Conservation (phyloP, 2,797 vertebrate genomes). For the Premnoplex brunnescens region DNA sequence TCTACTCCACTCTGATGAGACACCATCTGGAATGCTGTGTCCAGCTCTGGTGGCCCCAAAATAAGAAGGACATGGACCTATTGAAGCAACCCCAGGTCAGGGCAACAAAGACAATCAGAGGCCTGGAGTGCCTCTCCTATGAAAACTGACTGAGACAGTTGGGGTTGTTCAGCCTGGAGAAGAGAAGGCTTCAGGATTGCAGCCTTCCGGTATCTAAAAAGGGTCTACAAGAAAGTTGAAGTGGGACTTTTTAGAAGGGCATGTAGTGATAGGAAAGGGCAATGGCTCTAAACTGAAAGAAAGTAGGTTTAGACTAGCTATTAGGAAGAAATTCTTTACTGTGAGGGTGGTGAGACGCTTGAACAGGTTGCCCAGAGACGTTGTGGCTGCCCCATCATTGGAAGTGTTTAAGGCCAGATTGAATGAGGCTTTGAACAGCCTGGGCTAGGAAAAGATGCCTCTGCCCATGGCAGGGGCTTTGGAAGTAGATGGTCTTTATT, state of each 20-base stretch:
- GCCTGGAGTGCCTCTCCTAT: neutral
- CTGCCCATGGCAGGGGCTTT: neutral
- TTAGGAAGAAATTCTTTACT: neutral
- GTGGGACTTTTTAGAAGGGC: neutral
- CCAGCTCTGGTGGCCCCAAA: neutral
- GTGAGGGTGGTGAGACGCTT: neutral
- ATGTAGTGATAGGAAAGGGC: neutral
- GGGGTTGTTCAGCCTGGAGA: neutral
- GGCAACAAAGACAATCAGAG: neutral
- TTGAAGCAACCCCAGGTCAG: neutral
- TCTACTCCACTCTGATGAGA: neutral
- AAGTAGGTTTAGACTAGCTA: neutral
- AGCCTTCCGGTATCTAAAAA: neutral
- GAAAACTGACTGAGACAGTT: neutral
- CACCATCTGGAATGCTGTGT: too few relatives aligned
- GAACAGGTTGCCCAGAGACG: neutral
- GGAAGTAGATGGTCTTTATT: neutral
- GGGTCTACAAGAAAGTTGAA: neutral
- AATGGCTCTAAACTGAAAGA: neutral
- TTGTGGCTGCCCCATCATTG: neutral
- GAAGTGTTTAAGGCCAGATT: neutral
- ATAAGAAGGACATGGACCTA: neutral
- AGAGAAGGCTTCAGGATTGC: neutral
- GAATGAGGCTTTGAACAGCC: neutral
- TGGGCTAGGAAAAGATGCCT: neutral